phyloP scores from a whole-genome alignment of 2,797 vertebrate species.

The Iguana delicatissima region DNA sequence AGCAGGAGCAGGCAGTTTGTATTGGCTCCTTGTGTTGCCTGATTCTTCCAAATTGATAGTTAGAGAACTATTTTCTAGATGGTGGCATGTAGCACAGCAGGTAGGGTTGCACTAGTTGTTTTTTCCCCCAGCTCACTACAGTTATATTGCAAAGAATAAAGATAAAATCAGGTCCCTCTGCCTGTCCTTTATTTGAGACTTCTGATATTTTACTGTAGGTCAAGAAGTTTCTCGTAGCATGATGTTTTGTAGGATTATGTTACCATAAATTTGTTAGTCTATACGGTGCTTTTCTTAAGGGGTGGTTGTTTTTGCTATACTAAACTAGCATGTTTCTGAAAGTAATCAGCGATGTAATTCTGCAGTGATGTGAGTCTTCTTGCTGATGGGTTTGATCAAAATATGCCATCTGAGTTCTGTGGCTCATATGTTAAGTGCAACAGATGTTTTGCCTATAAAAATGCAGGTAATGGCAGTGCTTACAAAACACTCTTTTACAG shows the following conservation, averaged over 20 bases:
- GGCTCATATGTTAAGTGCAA: slow-evolving; percentile 49
- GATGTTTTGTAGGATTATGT: background rate
- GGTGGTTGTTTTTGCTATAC: background rate
- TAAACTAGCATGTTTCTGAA: slow-evolving; percentile 22
- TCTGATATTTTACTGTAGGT: background rate
- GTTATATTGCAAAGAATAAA: no score
- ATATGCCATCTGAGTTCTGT: slow-evolving; percentile 34
- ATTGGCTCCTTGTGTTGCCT: background rate
- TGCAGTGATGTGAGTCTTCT: slow-evolving; percentile 38
- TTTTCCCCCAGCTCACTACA: background rate
- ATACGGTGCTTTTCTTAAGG: background rate
- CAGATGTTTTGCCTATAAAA: slow-evolving; percentile 44
- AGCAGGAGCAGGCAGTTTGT: background rate
- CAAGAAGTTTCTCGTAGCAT: background rate
- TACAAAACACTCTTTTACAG: slow-evolving; percentile 26
- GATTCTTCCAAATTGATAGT: background rate
- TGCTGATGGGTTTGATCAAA: slow-evolving; percentile 57
- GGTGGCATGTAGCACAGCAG: background rate
- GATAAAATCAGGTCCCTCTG: background rate
- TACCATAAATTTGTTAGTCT: background rate
- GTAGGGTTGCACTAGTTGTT: background rate
- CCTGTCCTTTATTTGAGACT: background rate
- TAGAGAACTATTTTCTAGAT: background rate
- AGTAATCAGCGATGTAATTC: slow-evolving; percentile 18
- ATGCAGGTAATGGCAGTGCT: slow-evolving; percentile 49